A percentile compares a stretch with the other conserved stretches of the same genome.
phyloP scores from a whole-genome alignment of 2,888 invertebrate genomes.

The Andricus curvator region DNA sequence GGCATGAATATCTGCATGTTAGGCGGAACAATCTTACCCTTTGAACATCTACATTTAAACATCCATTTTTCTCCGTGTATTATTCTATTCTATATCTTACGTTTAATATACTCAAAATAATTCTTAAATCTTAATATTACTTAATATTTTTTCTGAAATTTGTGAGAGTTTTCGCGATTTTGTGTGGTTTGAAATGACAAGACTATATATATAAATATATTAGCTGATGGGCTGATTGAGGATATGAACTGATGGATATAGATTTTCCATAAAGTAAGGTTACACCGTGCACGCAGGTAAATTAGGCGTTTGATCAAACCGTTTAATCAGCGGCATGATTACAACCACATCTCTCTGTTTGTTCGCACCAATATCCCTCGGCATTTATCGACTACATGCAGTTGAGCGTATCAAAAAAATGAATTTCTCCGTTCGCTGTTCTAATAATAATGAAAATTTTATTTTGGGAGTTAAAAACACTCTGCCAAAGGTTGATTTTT shows the following conservation, averaged over 20 bases:
- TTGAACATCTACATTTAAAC: too few relatives aligned
- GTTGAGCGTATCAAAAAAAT: too few relatives aligned
- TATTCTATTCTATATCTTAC: too few relatives aligned
- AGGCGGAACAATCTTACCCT: too few relatives aligned
- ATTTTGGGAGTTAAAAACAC: not conserved
- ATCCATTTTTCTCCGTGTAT: too few relatives aligned
- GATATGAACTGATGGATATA: constrained; percentile 17
- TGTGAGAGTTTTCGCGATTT: not conserved
- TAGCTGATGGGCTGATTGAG: not conserved
- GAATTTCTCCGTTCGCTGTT: not conserved
- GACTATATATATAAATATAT: not conserved
- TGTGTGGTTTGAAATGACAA: not conserved
- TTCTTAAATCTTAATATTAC: too few relatives aligned
- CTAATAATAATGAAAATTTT: not conserved
- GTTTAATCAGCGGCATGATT: constrained; percentile 76
- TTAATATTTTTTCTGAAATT: too few relatives aligned
- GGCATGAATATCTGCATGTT: too few relatives aligned
- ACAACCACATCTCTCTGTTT: constrained; percentile 72
- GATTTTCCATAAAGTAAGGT: constrained; percentile 64
- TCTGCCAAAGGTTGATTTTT: too few relatives aligned
- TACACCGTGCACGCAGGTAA: constrained; percentile 65
- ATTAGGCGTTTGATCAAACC: constrained; percentile 76
- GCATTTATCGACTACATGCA: constrained; percentile 27
- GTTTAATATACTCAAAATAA: too few relatives aligned
- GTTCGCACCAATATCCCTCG: constrained; percentile 65